Percentiles rank a stretch among this genome's conserved stretches.
These are phyloP conservation scores for Agriopis leucophaearia DNA, from an alignment of 2,888 invertebrate species.

Conservation along the genomic window DNA sequence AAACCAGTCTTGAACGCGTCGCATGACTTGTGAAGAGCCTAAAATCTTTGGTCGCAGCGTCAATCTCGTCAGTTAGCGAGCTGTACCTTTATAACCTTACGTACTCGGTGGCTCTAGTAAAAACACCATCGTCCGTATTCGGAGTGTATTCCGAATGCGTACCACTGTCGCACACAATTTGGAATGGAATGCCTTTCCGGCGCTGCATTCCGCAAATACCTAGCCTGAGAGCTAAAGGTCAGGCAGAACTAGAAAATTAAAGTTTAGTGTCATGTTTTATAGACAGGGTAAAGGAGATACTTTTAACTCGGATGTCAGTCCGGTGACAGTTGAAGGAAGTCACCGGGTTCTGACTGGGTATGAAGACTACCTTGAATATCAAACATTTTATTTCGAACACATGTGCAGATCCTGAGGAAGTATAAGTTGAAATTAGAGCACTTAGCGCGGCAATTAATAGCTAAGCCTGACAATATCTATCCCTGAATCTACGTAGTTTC, in stretches of 20 bases:
- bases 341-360: background rate
- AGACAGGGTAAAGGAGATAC: no score
- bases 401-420: no score
- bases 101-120: slow-evolving; percentile 18
- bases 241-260: slow-evolving; percentile 10
- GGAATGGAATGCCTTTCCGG: slow-evolving; percentile 34
- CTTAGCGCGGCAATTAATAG: no score
- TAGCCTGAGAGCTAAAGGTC: slow-evolving; percentile 24
- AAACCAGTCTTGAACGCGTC: background rate
- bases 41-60: background rate
- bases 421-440: no score
- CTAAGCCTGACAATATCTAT: no score
- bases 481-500: no score
- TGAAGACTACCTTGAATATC: background rate
- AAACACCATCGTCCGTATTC: slow-evolving; percentile 32
- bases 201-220: slow-evolving; percentile 30
- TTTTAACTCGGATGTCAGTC: no score
- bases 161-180: slow-evolving; percentile 22
- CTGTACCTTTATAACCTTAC: background rate
- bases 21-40: background rate
- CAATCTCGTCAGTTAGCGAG: background rate
- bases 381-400: background rate
- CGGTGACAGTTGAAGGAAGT: background rate
- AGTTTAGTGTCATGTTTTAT: slow-evolving; percentile 6
- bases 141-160: slow-evolving; percentile 30